Base-by-base conservation (phyloP, 2,888 invertebrate species). In the Germaria angustata region DNA sequence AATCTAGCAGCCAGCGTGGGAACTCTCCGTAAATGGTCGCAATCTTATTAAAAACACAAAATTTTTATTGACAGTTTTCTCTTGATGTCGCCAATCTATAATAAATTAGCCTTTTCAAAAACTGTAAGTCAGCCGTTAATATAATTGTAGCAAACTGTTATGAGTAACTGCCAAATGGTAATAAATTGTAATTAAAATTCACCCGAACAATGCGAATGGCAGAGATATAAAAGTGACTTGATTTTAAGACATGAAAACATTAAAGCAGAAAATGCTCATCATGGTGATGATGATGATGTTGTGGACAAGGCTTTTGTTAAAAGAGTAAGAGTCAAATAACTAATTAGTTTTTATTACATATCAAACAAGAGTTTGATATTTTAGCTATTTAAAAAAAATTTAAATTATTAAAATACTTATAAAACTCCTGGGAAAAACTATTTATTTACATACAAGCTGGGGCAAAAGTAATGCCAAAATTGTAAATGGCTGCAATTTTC, bases 31-130 rank as follows among this genome's bases (percentile, higher is more conserved):
- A 34, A 11, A n/a, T 57, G 20, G 13, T 44, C 1, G 6, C 22
- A 13, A 2, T 9, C 22, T 11, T 44, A 8, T 32, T 20, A 55
- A 55, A 28, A 41, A 20, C 36, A 41, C 17, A 22, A 20, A 41
- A 55, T 46, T 34, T 34, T 46, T 44, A 71, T 57, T 71, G 57
- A 57, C 46, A 57, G 69, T 71, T 57, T 41, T 11, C 39, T 68
- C 24, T 17, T 32, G 28, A 32, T 55, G 57, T 34, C 57, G 17
- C 46, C 34, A 22, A 71, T 57, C 13, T 34, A 22, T 44, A 34
- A 57, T 57, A 32, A 55, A 68, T 55, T 32, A 44, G 17, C 17
- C 39, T 66, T 66, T n/a, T 22, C 36, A 9, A 65, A 49, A 44
- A 36, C 20, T 20, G 17, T 39, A 15, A 39, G 17, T 1, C 53